Conservation (phyloP, 2,113 vertebrate species). For the Vulpes lagopus region DNA sequence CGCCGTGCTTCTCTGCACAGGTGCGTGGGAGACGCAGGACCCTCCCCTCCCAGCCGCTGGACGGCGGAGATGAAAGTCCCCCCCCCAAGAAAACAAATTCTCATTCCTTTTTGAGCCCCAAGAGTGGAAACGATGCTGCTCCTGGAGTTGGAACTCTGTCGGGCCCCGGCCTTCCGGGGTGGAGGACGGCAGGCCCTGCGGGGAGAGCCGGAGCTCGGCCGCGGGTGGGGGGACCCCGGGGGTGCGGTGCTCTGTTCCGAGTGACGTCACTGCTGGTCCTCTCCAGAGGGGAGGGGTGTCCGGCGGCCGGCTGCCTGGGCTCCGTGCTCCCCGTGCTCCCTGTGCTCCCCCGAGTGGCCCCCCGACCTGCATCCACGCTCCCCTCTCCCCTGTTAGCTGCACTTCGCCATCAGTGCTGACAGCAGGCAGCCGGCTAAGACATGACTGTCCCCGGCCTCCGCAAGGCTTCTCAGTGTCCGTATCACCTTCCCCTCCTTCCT, state of each 20-base stretch:
- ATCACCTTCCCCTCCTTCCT: not conserved
- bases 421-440: not conserved
- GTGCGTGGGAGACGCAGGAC: not conserved
- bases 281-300: not conserved
- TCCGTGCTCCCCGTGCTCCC: not conserved
- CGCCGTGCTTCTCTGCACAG: accelerated
- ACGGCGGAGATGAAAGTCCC: not conserved
- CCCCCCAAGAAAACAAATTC: not conserved
- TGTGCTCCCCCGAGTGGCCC: not conserved
- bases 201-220: not conserved
- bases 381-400: too few relatives aligned
- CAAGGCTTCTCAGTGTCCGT: not conserved
- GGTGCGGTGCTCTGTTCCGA: not conserved
- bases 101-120: not conserved
- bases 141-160: not conserved
- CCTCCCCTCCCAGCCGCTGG: not conserved
- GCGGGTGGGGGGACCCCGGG: too few relatives aligned
- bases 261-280: not conserved
- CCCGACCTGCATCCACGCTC: not conserved
- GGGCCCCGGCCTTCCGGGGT: too few relatives aligned
- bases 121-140: too few relatives aligned
- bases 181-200: too few relatives aligned
- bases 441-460: not conserved
- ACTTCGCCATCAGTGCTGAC: not conserved
- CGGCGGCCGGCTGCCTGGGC: not conserved